Percentiles rank a stretch among this genome's conserved stretches.
Evolutionary conservation across 2,797 vertebrate genomes (phyloP).

Genomic region (Liparis tanakae): DNA sequence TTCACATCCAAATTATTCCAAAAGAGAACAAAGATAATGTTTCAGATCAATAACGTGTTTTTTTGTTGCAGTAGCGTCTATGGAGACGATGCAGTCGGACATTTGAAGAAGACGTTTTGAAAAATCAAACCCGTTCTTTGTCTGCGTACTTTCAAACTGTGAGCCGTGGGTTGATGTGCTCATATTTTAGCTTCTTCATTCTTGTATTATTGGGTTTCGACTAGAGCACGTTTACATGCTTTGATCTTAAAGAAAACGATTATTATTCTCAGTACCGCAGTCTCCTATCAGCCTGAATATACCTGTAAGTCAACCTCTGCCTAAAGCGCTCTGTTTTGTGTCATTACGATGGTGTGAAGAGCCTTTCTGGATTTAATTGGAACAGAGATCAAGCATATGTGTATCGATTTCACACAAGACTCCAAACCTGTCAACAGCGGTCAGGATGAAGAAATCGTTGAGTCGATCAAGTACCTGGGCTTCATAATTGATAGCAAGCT

Average conservation of each 20-base stretch:
- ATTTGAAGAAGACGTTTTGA: not conserved
- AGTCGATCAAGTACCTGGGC: not conserved
- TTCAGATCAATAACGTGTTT: not conserved
- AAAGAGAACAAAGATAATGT: not conserved
- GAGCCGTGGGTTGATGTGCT: not conserved
- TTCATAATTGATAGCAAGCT: not conserved
- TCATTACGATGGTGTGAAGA: not conserved
- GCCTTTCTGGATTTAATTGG: not conserved
- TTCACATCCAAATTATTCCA: not conserved
- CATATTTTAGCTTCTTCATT: not conserved
- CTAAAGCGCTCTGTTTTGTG: not conserved
- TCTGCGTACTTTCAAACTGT: not conserved
- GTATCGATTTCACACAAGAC: no score
- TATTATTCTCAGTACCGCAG: not conserved
- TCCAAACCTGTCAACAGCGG: no score
- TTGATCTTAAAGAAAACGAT: not conserved
- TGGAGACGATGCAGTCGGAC: no score
- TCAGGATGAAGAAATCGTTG: not conserved
- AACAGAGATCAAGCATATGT: no score
- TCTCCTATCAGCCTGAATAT: not conserved
- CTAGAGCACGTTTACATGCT: not conserved
- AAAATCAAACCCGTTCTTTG: not conserved
- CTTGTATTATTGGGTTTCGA: not conserved
- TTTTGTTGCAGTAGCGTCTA: not conserved
- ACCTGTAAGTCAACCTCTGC: not conserved